Conservation (phyloP, 2,797 vertebrate genomes). For the Cynodonichthys magdalenae region DNA sequence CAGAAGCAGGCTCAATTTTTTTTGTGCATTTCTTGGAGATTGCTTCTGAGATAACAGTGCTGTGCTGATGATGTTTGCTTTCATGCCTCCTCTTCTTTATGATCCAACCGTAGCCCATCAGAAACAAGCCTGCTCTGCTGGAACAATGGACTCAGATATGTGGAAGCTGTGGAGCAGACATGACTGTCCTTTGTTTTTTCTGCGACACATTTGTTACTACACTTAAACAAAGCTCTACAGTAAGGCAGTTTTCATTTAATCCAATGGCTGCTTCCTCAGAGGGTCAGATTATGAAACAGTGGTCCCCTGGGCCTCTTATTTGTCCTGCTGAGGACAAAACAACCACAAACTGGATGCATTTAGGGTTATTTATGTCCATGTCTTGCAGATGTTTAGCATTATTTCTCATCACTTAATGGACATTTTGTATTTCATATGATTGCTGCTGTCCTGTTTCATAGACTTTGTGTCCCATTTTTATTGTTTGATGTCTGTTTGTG, state of each 20-base stretch:
- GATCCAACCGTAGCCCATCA: no score
- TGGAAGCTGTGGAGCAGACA: neutral
- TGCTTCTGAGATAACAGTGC: neutral
- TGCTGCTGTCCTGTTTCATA: neutral
- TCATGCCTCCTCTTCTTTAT: neutral
- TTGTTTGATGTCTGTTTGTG: neutral
- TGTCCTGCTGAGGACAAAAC: neutral
- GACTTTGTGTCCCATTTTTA: neutral
- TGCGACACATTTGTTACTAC: no score
- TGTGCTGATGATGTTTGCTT: neutral
- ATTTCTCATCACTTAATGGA: neutral
- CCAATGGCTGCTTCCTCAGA: neutral
- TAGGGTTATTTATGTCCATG: neutral
- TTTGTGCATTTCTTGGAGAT: neutral
- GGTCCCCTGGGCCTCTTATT: neutral
- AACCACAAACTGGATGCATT: neutral
- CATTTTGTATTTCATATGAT: neutral
- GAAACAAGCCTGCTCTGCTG: no score
- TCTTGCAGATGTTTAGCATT: neutral
- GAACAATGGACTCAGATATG: no score
- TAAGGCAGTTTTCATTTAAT: neutral
- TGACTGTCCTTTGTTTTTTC: neutral
- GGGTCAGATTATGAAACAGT: neutral
- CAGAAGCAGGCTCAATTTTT: neutral
- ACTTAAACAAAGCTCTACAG: neutral